Evolutionary conservation across 2,113 vertebrate genomes (phyloP).

Genomic region (Alces alces): DNA sequence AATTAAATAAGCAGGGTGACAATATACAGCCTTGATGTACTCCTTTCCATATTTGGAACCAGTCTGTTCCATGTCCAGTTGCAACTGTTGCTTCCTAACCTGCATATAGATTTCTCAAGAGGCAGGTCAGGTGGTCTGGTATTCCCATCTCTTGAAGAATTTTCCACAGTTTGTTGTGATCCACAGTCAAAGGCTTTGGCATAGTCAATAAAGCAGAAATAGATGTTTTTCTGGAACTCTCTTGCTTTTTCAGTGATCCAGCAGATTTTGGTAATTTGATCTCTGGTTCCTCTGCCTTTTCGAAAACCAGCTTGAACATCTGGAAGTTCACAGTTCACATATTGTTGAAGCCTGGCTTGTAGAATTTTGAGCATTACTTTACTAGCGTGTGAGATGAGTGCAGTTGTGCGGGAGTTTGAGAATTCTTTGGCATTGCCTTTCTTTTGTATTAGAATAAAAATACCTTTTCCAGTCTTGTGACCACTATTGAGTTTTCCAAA

Average conservation of each 20-base stretch:
- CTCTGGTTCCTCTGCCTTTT: neutral
- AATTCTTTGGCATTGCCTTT: neutral
- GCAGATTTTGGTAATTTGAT: neutral
- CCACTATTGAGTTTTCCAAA: neutral
- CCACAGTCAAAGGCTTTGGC: neutral
- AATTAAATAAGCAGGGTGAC: neutral
- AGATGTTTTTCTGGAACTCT: neutral
- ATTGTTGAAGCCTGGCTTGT: neutral
- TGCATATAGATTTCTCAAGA: neutral
- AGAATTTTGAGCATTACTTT: neutral
- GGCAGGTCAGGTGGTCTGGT: neutral
- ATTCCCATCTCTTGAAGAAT: neutral
- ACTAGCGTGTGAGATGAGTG: neutral
- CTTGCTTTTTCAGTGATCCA: neutral
- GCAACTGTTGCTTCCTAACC: neutral
- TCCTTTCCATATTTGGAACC: neutral
- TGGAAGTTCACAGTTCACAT: neutral
- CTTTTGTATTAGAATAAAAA: neutral
- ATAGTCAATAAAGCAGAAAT: neutral
- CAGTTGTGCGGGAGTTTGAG: neutral
- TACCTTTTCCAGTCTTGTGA: neutral
- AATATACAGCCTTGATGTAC: neutral
- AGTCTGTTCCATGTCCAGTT: neutral
- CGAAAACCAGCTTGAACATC: neutral
- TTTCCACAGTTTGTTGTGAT: neutral